Conservation (phyloP, 2,888 invertebrate genomes). For the Lampropteryx suffumata region DNA sequence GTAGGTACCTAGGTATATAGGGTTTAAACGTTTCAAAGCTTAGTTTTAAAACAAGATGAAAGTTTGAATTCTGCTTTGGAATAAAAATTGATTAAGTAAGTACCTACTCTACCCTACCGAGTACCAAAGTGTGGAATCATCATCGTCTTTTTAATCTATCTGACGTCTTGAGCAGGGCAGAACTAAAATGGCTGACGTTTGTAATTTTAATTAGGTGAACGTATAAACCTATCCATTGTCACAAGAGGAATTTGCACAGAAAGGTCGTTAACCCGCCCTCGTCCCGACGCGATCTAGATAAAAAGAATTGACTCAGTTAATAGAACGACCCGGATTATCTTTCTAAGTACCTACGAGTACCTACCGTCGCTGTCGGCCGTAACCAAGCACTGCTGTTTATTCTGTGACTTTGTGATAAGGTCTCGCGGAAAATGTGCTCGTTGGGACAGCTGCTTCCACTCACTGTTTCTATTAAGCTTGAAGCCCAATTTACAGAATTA, state of each 20-base stretch:
- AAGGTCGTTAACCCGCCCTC: constrained; percentile 10
- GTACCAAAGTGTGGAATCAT: too few species aligned
- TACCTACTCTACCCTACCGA: too few species aligned
- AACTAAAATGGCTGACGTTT: constrained; percentile 4
- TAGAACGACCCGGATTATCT: constrained; percentile 16
- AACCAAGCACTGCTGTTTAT: background rate
- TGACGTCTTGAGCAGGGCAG: too few species aligned
- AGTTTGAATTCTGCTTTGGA: too few species aligned
- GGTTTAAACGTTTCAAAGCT: too few species aligned
- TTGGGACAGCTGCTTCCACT: background rate
- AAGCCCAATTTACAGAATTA: background rate
- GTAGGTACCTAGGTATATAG: too few species aligned
- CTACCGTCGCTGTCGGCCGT: too few species aligned
- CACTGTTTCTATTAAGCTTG: background rate
- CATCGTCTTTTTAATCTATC: too few species aligned
- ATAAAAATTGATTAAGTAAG: too few species aligned
- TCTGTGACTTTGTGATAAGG: constrained; percentile 5
- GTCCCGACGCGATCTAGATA: constrained; percentile 9
- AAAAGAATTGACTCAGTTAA: constrained; percentile 13
- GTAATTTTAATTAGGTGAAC: background rate
- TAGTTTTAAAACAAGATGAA: too few species aligned
- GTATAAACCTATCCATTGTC: constrained; percentile 4
- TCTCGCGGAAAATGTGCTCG: background rate
- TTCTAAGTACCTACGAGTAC: too few species aligned
- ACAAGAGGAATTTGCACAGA: constrained; percentile 5